Percentiles rank a stretch among this genome's conserved stretches.
Conservation (phyloP, 2,888 invertebrate genomes). For the Caenorhabditis afra region DNA sequence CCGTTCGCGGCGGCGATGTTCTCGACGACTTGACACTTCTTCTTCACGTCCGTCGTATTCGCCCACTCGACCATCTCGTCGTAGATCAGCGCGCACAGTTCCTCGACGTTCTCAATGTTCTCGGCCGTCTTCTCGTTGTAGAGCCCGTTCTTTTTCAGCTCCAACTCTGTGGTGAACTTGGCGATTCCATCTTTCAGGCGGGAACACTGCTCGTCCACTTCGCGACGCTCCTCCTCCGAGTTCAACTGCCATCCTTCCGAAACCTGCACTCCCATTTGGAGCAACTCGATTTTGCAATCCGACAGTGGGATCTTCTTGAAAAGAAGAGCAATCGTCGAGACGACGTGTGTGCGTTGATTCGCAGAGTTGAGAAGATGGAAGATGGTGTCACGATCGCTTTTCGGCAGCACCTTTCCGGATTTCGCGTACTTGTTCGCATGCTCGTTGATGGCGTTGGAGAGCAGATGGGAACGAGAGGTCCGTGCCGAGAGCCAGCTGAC, state of each 20-base stretch:
- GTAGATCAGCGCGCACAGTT: constrained; percentile 67
- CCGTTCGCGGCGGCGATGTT: constrained; percentile 44
- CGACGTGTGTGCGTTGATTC: constrained; percentile 45
- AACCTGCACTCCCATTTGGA: constrained; percentile 60
- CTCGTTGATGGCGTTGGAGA: constrained; percentile 57
- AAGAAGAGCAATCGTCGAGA: constrained; percentile 59
- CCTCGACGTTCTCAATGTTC: constrained; percentile 57
- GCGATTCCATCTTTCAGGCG: constrained; percentile 60
- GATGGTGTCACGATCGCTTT: constrained; percentile 42
- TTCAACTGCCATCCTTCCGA: constrained; percentile 48
- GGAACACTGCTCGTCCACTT: constrained; percentile 50
- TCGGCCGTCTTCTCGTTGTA: constrained; percentile 61
- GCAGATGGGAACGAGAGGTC: constrained; percentile 59
- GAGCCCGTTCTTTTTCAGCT: constrained; percentile 64
- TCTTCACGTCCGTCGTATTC: constrained; percentile 52
- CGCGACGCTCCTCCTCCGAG: constrained; percentile 29
- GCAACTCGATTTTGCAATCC: constrained; percentile 61
- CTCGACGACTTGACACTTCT: constrained; percentile 48
- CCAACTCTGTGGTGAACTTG: constrained; percentile 62
- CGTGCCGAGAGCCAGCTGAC: constrained; percentile 54
- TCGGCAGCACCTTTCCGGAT: constrained; percentile 37
- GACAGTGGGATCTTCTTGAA: constrained; percentile 63
- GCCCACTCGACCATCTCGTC: constrained; percentile 67
- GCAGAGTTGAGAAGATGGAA: constrained; percentile 37
- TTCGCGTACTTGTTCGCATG: constrained; percentile 55